A percentile compares a stretch with the other conserved stretches of the same genome.
These are phyloP conservation scores for Phylloscopus whistleri DNA, from an alignment of 2,113 vertebrate genomes.

Conservation along the genomic window DNA sequence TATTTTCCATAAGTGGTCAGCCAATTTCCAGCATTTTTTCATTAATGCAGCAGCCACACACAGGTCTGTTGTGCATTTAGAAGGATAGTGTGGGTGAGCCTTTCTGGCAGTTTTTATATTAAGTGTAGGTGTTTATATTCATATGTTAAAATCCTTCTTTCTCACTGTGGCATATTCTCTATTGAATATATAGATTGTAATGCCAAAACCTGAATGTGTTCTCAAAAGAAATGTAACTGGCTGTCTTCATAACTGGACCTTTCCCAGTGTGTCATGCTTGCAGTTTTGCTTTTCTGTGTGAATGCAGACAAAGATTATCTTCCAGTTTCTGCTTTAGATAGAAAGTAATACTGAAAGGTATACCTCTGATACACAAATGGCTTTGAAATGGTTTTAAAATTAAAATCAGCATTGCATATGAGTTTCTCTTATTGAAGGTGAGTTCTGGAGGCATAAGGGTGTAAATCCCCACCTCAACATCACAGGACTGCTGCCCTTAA, in stretches of 20 bases:
- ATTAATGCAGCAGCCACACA: not conserved
- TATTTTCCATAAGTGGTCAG: not conserved
- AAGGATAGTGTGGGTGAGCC: not conserved
- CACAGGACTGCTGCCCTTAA: not conserved
- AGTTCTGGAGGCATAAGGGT: not conserved
- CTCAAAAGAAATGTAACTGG: not conserved
- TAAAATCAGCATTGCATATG: not conserved
- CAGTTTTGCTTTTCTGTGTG: not conserved
- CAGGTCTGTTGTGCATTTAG: not conserved
- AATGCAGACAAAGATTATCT: not conserved
- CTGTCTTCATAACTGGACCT: not conserved
- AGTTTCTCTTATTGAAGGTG: not conserved
- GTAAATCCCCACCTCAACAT: not conserved
- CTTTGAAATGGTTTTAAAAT: not conserved
- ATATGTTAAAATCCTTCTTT: not conserved
- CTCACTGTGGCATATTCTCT: not conserved
- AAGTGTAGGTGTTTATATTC: not conserved
- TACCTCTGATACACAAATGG: not conserved
- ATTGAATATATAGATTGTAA: not conserved
- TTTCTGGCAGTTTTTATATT: not conserved
- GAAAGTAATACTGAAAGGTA: not conserved
- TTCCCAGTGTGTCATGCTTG: accelerated
- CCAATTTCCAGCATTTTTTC: not conserved
- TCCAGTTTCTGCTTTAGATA: not conserved
- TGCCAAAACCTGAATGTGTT: not conserved